A percentile compares a stretch with the other conserved stretches of the same genome.
Conservation (phyloP, 1,140 invertebrate genomes). For the Hestina assimilis region DNA sequence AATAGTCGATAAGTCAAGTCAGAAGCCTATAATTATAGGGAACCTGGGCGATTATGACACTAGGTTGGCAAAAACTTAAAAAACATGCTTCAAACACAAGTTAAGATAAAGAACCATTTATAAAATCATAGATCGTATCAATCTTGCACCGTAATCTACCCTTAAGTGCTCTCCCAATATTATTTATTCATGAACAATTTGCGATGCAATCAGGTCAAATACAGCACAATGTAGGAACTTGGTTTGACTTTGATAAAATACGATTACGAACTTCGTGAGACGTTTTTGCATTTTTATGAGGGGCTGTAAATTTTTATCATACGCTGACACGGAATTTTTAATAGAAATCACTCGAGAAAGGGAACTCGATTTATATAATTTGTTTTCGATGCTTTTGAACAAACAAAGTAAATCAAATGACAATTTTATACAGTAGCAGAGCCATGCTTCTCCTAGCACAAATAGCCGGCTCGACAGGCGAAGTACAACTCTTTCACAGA, state of each 20-base stretch:
- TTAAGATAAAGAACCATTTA: conserved; percentile 19
- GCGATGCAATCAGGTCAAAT: conserved; percentile 72
- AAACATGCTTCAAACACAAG: background rate
- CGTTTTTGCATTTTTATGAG: conserved; percentile 62
- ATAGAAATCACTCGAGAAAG: background rate
- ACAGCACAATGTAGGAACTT: conserved; percentile 56
- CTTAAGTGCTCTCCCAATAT: conserved; percentile 58
- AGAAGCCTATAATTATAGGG: too few relatives aligned
- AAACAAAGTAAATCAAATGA: too few relatives aligned
- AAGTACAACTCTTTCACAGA: too few relatives aligned
- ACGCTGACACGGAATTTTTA: conserved; percentile 11
- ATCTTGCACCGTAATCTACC: conserved; percentile 41
- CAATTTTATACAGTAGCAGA: too few relatives aligned
- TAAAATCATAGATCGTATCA: conserved; percentile 29
- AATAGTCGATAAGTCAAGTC: too few relatives aligned
- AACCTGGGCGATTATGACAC: too few relatives aligned
- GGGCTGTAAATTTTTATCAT: conserved; percentile 32
- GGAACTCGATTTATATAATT: background rate
- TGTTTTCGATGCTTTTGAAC: background rate
- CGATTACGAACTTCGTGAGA: conserved; percentile 58
- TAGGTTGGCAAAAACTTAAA: conserved; percentile 9
- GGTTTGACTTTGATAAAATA: conserved; percentile 70
- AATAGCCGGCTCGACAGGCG: too few relatives aligned
- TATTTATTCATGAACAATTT: conserved; percentile 77
- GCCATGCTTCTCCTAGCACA: too few relatives aligned